Conservation (phyloP, 2,797 vertebrate species). For the Eidolon dupreanum region DNA sequence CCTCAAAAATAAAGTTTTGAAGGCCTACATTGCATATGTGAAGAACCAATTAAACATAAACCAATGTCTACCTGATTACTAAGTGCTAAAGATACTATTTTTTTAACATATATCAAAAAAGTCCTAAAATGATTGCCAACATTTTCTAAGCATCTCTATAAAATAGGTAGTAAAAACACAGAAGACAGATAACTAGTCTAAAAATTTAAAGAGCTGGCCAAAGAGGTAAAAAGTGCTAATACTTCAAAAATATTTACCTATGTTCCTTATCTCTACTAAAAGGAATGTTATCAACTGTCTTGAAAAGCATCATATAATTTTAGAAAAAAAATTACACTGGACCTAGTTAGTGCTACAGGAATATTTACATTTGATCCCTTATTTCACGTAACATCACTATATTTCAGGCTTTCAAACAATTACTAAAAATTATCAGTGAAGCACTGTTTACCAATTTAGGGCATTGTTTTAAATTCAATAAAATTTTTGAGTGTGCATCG, state of each 20-base stretch:
- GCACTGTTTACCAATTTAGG: background rate
- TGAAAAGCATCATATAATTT: constrained; percentile 29
- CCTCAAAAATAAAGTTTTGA: constrained; percentile 43
- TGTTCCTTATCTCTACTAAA: constrained; percentile 42
- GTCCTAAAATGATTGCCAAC: constrained; percentile 19
- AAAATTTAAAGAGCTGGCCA: background rate
- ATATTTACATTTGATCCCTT: constrained; percentile 7
- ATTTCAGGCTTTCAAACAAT: constrained; percentile 47
- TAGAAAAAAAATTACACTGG: constrained; percentile 4
- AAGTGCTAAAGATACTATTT: constrained; percentile 25
- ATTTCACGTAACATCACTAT: background rate
- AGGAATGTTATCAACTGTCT: background rate
- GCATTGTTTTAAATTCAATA: background rate
- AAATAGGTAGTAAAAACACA: constrained; percentile 28
- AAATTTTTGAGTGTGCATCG: background rate
- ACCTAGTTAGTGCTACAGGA: background rate
- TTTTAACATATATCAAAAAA: constrained; percentile 22
- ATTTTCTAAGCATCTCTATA: constrained; percentile 50
- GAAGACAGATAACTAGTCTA: background rate
- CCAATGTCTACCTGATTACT: background rate
- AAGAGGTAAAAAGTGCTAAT: constrained; percentile 2
- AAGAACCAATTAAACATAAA: constrained; percentile 37
- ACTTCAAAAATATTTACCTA: constrained; percentile 19
- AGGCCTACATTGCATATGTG: constrained; percentile 2
- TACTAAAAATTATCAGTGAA: background rate